Evolutionary conservation across 2,888 invertebrate species (phyloP).

Genomic region (Eupithecia inturbata): DNA sequence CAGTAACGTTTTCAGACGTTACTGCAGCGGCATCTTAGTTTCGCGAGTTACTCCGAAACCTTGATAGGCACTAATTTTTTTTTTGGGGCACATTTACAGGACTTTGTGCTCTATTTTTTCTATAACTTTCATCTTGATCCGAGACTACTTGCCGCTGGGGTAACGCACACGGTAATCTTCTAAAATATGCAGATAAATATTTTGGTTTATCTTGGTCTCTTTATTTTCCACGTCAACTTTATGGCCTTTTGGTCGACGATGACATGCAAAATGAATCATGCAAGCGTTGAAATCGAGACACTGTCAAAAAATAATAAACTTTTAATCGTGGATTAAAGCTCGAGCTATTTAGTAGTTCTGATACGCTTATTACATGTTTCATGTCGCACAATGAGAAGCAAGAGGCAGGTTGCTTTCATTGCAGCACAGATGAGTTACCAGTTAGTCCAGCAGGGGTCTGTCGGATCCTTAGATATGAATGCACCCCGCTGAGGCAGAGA

Average conservation of each 20-base stretch:
- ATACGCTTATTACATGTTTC: conserved; percentile 59
- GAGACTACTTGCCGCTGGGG: too few species aligned
- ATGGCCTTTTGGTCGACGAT: conserved; percentile 61
- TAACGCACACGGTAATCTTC: too few species aligned
- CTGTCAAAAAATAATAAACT: conserved; percentile 48
- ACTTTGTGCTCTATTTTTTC: too few species aligned
- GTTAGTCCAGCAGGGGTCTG: conserved; percentile 55
- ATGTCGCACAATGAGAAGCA: conserved; percentile 61
- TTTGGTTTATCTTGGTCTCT: conserved; percentile 56
- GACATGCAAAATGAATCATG: conserved; percentile 66
- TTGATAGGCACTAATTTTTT: too few species aligned
- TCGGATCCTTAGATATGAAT: conserved; percentile 63
- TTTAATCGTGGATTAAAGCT: conserved; percentile 54
- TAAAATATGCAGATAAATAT: conserved; percentile 74
- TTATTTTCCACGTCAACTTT: conserved; percentile 42
- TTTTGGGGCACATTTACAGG: too few species aligned
- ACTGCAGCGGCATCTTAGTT: too few species aligned
- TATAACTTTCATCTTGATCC: too few species aligned
- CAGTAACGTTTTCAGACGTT: too few species aligned
- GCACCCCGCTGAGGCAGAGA: conserved; percentile 70
- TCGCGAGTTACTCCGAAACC: too few species aligned
- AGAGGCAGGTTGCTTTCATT: conserved; percentile 64
- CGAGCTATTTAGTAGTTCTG: conserved; percentile 56
- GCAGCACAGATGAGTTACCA: conserved; percentile 23
- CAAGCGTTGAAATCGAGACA: conserved; percentile 39